Evolutionary conservation across 1,140 invertebrate species (phyloP), one percentile per base, ranked within the genome.

Genomic region (Drosophila biarmipes): DNA sequence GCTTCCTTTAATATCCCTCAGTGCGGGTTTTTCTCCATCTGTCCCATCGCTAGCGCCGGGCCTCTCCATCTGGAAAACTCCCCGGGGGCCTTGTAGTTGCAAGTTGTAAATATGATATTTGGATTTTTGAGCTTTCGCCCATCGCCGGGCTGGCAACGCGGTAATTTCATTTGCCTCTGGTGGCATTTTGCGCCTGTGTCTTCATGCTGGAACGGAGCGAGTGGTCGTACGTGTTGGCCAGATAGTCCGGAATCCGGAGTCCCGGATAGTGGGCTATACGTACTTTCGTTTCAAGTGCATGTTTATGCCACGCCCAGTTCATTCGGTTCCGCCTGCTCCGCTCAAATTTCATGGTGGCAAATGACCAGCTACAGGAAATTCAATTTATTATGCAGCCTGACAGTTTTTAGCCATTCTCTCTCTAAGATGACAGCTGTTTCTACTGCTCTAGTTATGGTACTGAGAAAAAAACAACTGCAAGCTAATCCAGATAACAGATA

Each of bases 331-430:
- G 42, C 27, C 34, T 34, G 38, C 45, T 15, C 43, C 31, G 45
- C 52, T 62, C 54, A 67, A 59, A 68, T 87, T 84, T 78, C 76
- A 84, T 80, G 72, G 57, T 75, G 73, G 49, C 72, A 89, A 89
- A 89, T 89, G 84, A 89, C 84, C 84, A 89, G 68, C 74, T 71
- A 73, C 72, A 84, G 81, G 67, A 80, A 89, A 89, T 89, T 89
- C 84, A 89, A 89, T 89, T 89, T 89, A 89, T 89, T 89, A 89
- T 89, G 73, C 80, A 84, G 84, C 80, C 59, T 80, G 80, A 84
- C 72, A 84, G 78, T 82, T 89, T 87, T 84, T 75, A 75, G 72
- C 72, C 59, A 75, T 66, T 75, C 40, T 80, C 62, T 78, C 59
- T 76, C 59, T 73, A 64, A 79, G 80, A 66, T 86, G 82, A 89